These are phyloP conservation scores for Aplodontia rufa DNA, from an alignment of 2,113 vertebrate species.

Conservation along the genomic window DNA sequence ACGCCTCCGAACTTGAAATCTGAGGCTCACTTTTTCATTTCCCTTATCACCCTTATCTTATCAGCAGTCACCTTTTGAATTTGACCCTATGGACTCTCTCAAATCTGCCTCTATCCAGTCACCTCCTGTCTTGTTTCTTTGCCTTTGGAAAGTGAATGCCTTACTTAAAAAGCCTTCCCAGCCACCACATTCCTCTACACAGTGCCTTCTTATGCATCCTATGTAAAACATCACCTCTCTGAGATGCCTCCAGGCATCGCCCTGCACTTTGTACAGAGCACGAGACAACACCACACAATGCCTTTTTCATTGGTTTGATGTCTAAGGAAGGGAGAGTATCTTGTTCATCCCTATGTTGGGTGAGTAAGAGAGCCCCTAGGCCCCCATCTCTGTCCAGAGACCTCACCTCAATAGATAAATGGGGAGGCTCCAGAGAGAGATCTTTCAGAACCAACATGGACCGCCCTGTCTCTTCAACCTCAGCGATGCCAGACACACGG, in stretches of 20 bases:
- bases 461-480: constrained; percentile 64
- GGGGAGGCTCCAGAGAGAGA: constrained; percentile 81
- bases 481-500: constrained; percentile 79
- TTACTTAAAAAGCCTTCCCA: background rate
- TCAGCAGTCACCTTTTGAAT: background rate
- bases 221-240: background rate
- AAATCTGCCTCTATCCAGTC: background rate
- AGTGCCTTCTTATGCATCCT: background rate
- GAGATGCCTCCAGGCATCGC: background rate
- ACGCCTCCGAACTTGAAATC: background rate
- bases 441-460: constrained; percentile 78
- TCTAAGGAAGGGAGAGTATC: background rate
- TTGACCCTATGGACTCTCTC: background rate
- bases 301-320: background rate
- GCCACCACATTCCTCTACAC: background rate
- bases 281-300: background rate
- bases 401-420: constrained; percentile 81
- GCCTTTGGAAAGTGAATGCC: background rate
- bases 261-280: background rate
- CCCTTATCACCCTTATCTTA: background rate
- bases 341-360: background rate
- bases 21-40: background rate
- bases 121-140: background rate
- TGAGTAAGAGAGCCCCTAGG: background rate
- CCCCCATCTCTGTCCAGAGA: background rate